Percentiles rank a stretch among this genome's conserved stretches.
Evolutionary conservation across 2,888 invertebrate genomes (phyloP).

Genomic region (Alentia gelatinosa): DNA sequence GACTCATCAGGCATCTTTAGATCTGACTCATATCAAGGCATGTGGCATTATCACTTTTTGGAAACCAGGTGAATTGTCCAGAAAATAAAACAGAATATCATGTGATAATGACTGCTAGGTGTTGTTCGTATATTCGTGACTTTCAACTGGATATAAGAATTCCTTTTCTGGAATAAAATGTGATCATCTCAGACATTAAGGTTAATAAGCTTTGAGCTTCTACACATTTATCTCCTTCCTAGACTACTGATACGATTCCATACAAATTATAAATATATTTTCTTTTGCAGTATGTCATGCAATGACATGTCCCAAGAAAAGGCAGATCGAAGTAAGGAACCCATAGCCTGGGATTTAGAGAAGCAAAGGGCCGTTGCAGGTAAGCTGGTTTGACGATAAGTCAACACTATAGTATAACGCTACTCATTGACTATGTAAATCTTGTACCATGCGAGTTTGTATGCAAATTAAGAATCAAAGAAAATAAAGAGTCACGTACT

Average conservation of each 20-base stretch:
- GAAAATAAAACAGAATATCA: too few relatives aligned
- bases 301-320: neutral
- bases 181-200: neutral
- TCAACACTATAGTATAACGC: neutral
- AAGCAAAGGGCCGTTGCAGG: constrained; percentile 15
- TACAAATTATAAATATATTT: neutral
- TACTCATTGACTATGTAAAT: neutral
- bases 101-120: too few relatives aligned
- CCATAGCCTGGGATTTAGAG: neutral
- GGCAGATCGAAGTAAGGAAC: constrained; percentile 14
- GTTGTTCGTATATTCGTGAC: neutral
- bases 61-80: too few relatives aligned
- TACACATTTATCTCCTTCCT: neutral
- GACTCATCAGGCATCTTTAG: too few relatives aligned
- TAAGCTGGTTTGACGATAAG: neutral
- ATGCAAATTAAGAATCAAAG: neutral
- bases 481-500: neutral
- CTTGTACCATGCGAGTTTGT: neutral
- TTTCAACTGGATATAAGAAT: neutral
- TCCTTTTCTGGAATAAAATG: neutral
- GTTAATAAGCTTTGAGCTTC: neutral
- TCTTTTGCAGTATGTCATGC: neutral
- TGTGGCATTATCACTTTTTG: too few relatives aligned
- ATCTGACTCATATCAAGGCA: too few relatives aligned
- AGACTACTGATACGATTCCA: neutral